Percentiles rank a stretch among this genome's conserved stretches.
Conservation (phyloP, 2,888 invertebrate genomes). For the Microchrysa polita region DNA sequence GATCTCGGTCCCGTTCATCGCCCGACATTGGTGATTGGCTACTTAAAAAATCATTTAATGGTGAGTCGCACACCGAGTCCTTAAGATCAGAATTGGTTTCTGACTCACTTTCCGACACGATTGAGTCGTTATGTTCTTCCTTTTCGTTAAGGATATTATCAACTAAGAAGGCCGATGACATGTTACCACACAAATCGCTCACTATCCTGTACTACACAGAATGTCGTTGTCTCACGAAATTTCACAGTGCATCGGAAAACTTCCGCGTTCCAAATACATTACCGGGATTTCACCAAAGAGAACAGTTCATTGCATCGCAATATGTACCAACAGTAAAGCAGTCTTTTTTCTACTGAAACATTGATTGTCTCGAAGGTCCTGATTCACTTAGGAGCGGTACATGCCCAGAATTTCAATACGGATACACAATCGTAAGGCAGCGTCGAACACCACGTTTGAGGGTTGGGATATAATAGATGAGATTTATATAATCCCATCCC, state of each 20-base stretch:
- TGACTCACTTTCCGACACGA: constrained; percentile 54
- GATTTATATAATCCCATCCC: constrained; percentile 50
- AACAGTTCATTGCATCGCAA: constrained; percentile 22
- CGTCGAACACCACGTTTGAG: constrained; percentile 1
- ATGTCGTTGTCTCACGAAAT: not conserved
- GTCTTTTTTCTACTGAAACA: constrained; percentile 38
- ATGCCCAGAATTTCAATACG: constrained; percentile 37
- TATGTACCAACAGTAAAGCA: constrained; percentile 29
- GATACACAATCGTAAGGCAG: not conserved
- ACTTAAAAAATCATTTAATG: constrained; percentile 55
- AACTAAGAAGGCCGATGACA: constrained; percentile 63
- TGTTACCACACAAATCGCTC: constrained; percentile 49
- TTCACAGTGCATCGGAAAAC: not conserved
- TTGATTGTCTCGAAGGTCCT: constrained; percentile 26
- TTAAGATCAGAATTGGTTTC: constrained; percentile 56
- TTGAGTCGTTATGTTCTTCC: constrained; percentile 53
- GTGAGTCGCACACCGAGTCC: constrained; percentile 55
- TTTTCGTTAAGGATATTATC: constrained; percentile 63
- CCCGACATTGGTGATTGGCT: constrained; percentile 55
- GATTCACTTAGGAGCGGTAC: constrained; percentile 34
- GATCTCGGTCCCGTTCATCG: constrained; percentile 46
- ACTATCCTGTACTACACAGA: constrained; percentile 13
- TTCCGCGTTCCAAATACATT: constrained; percentile 6
- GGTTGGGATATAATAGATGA: constrained; percentile 27
- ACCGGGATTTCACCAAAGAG: not conserved